These are phyloP conservation scores for Theonella swinhoei DNA, from an alignment of 37 sponge, comb jelly and placozoan genomes.

Conservation along the genomic window DNA sequence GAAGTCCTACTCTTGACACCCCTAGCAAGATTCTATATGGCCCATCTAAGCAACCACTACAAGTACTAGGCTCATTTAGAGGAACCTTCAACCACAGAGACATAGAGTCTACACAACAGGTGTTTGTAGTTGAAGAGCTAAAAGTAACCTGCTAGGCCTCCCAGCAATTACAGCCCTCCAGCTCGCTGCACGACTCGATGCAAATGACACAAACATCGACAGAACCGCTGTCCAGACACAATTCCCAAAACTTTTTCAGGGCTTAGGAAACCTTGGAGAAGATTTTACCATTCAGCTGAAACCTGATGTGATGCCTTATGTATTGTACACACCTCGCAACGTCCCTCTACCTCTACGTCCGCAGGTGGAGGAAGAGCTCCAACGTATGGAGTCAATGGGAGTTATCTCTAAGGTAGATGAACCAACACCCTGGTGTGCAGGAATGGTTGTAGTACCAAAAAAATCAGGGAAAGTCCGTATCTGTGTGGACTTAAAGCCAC, in stretches of 20 bases:
- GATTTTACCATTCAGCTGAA: not conserved
- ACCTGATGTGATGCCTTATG: not conserved
- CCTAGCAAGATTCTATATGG: not conserved
- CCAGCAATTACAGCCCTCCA: not conserved
- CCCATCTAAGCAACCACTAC: not conserved
- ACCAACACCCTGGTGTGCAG: slow-evolving; percentile 37
- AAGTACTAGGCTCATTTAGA: not conserved
- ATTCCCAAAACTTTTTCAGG: not conserved
- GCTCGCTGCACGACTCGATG: not conserved
- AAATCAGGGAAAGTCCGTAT: not conserved
- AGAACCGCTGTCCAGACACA: not conserved
- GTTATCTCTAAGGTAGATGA: slow-evolving; percentile 14
- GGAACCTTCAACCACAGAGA: not conserved
- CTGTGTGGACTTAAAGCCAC: not conserved
- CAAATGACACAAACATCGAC: not conserved
- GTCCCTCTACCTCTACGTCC: slow-evolving; percentile 17
- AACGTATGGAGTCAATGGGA: slow-evolving; percentile 6
- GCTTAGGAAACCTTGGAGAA: not conserved
- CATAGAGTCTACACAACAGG: not conserved
- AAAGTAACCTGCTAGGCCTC: not conserved
- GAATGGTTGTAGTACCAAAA: slow-evolving; percentile 37
- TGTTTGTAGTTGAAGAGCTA: not conserved
- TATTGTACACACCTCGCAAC: not conserved
- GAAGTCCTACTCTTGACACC: not conserved
- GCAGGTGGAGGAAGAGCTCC: slow-evolving; percentile 17